These are phyloP conservation scores for Diplodus puntazzo DNA, from an alignment of 2,797 vertebrate genomes.

Conservation along the genomic window DNA sequence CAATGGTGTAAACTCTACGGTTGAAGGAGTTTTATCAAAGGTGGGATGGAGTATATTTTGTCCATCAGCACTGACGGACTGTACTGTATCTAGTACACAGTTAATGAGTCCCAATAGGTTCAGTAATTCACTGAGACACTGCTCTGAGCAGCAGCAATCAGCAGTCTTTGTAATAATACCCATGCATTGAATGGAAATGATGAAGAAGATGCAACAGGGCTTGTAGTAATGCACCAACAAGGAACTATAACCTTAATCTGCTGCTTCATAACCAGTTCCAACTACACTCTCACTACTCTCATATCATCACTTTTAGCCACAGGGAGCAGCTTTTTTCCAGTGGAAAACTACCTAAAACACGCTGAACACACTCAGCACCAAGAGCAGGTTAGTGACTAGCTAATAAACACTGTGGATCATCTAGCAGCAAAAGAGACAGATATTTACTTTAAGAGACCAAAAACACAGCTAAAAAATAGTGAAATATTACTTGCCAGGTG, in stretches of 20 bases:
- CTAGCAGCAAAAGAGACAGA: not conserved
- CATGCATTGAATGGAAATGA: not conserved
- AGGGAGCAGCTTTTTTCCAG: not conserved
- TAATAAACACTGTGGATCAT: not conserved
- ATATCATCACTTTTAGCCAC: not conserved
- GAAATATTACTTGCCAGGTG: not conserved
- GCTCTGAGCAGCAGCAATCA: not conserved
- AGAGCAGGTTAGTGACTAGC: not conserved
- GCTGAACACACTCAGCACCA: not conserved
- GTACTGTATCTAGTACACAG: not conserved
- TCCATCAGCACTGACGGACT: not conserved
- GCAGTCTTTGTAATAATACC: not conserved
- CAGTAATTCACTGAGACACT: not conserved
- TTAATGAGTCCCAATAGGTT: not conserved
- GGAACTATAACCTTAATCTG: slow-evolving; percentile 1
- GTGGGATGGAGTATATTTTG: not conserved
- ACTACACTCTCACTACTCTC: not conserved
- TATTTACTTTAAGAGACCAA: not conserved
- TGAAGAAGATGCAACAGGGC: not conserved
- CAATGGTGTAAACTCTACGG: not conserved
- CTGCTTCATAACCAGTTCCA: not conserved
- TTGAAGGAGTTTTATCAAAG: not conserved
- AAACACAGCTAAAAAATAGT: not conserved
- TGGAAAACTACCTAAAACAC: not conserved
- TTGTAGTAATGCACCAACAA: not conserved